Base-by-base conservation (phyloP, 2,888 invertebrate genomes). In the Petrolisthes cinctipes region DNA sequence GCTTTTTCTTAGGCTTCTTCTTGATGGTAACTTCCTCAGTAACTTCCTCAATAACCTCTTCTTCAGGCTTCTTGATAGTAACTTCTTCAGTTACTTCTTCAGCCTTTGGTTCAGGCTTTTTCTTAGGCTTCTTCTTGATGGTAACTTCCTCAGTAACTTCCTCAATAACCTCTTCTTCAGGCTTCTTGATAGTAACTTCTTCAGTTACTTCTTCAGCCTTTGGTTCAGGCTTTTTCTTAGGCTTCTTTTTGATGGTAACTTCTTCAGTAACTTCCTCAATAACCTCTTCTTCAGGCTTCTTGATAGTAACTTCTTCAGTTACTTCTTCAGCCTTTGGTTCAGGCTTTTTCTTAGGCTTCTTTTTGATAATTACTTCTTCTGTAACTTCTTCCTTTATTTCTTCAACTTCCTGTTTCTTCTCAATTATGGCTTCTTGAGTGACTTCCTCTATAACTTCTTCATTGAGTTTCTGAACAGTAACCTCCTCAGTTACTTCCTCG, bases 261-360 rank as follows among this genome's bases (percentile, higher is more conserved):
- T 94, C 93, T 1, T 93, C 93, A 54, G 92, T 92, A 54, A 93
- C 92, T 86, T 93, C 93, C 76, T 56, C 56, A 66, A 14, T 5
- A 11, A 53, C 20, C 51, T 68, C 94, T 17, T 92, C 91, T 0
- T 93, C 85, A 17, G 94, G 66, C 94, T 93, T 88, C 95, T 94
- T 57, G 17, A 68, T 93, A 93, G 75, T 94, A 94, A 89, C 95
- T 94, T 91, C 95, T 94, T 91, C 95, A 95, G 94, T 95, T 80
- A 95, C 94, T 94, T 96, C 96, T 75, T 95, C 89, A 51, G 87
- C 17, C 54, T 82, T 86, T 81, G 91, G 90, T 87, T 68, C 83
- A 54, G 75, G 71, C 95, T 92, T 95, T 82, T 78, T 53, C 54
- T 73, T 57, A n/a, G 86, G 71, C 71, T 71, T 82, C 73, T 56